Conservation (phyloP, 2,797 vertebrate species). For the Philypnodon macrostomus region DNA sequence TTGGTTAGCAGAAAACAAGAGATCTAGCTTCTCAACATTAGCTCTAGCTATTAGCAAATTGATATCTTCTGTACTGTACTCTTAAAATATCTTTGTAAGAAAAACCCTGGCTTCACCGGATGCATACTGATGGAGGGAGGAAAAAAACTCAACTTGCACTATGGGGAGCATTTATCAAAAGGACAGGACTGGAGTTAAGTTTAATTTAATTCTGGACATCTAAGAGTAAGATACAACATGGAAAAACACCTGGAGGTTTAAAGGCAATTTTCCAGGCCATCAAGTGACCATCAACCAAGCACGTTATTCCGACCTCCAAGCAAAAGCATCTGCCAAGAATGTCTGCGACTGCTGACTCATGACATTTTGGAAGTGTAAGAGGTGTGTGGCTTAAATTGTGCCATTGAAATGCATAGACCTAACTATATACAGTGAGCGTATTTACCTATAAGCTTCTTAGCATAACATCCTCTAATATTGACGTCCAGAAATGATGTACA, state of each 20-base stretch:
- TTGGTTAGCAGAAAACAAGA: conserved; percentile 12
- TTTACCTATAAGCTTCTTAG: conserved; percentile 16
- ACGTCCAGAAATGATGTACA: too few species aligned
- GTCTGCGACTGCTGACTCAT: conserved; percentile 73
- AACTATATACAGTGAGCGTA: conserved; percentile 5
- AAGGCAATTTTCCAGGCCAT: conserved; percentile 84
- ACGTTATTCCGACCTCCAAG: conserved; percentile 60
- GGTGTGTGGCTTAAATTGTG: conserved; percentile 16
- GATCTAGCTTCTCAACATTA: conserved; percentile 6
- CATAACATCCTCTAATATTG: conserved; percentile 19
- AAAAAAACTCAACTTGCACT: conserved; percentile 16
- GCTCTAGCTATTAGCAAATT: conserved; percentile 6
- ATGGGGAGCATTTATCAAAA: conserved; percentile 56
- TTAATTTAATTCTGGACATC: conserved; percentile 69
- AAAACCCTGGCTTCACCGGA: conserved; percentile 17
- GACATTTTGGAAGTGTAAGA: conserved; percentile 37
- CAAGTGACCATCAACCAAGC: conserved; percentile 76
- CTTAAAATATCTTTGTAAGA: conserved; percentile 24
- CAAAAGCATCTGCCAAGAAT: conserved; percentile 55
- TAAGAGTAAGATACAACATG: conserved; percentile 62
- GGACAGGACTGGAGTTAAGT: conserved; percentile 48
- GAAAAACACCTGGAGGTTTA: conserved; percentile 78
- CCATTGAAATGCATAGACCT: conserved; percentile 20
- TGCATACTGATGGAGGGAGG: conserved; percentile 23
- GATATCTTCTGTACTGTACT: conserved; percentile 24